These are phyloP conservation scores for Crossocerus cetratus DNA, from an alignment of 2,888 invertebrate genomes.

Conservation along the genomic window DNA sequence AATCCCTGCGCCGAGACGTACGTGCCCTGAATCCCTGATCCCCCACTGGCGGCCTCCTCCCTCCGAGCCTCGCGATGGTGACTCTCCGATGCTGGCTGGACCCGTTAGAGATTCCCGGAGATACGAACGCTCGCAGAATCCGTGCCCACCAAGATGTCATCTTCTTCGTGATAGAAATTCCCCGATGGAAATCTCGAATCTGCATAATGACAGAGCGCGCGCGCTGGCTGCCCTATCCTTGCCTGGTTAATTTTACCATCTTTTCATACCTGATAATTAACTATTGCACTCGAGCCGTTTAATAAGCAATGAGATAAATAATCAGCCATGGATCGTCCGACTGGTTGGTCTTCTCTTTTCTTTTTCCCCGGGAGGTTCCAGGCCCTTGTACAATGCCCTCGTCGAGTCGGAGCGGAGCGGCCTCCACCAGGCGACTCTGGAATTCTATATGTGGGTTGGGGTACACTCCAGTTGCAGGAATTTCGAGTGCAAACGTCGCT, in stretches of 20 bases:
- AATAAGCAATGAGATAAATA: no score
- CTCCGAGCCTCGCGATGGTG: no score
- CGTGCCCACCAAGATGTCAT: not conserved
- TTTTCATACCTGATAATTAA: no score
- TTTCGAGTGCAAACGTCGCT: constrained; percentile 27
- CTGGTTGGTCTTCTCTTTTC: no score
- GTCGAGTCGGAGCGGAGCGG: no score
- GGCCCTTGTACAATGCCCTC: no score
- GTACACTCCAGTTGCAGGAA: constrained; percentile 32
- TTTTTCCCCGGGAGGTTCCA: no score
- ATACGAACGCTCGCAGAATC: constrained; percentile 16
- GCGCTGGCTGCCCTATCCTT: not conserved
- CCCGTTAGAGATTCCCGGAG: constrained; percentile 2
- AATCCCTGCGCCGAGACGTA: constrained; percentile 45
- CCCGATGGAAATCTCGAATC: not conserved
- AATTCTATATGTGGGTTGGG: not conserved
- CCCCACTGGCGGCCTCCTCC: no score
- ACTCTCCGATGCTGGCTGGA: not conserved
- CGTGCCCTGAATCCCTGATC: constrained; percentile 40
- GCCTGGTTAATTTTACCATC: no score
- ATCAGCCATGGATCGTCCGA: no score
- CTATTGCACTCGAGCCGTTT: no score
- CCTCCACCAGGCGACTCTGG: not conserved
- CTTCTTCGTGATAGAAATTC: constrained; percentile 3
- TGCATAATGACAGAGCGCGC: not conserved